These are phyloP conservation scores for Sigmodon hispidus DNA, from an alignment of 2,113 vertebrate species.

Conservation along the genomic window DNA sequence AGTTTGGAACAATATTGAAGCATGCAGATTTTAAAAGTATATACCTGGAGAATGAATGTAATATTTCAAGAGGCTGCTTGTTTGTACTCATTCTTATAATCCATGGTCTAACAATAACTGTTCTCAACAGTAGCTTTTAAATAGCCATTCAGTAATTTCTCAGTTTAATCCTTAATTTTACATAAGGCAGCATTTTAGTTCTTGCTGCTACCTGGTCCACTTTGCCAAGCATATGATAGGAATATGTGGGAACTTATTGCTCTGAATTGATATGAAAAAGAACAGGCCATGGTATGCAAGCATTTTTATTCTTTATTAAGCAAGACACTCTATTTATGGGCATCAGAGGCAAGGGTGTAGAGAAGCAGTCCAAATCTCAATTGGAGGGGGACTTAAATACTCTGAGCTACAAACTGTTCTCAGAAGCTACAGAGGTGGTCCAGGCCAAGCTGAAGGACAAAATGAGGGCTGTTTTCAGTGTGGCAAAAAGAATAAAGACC, in stretches of 20 bases:
- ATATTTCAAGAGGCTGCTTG: rapidly evolving
- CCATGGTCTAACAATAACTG: rapidly evolving
- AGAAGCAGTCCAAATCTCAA: background rate
- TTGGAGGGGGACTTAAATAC: background rate
- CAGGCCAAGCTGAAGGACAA: background rate
- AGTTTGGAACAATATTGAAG: background rate
- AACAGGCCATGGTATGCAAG: background rate
- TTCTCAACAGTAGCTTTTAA: background rate
- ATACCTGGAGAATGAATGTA: background rate
- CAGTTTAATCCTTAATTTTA: background rate
- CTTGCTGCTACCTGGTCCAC: background rate
- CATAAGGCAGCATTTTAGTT: background rate
- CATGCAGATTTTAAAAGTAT: rapidly evolving
- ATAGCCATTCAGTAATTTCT: background rate
- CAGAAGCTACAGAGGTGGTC: background rate
- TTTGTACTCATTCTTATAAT: rapidly evolving
- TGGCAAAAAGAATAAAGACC: background rate
- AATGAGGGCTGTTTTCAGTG: background rate
- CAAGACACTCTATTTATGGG: background rate
- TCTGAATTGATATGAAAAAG: background rate
- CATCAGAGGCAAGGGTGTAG: rapidly evolving
- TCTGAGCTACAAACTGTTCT: background rate
- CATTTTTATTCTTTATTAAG: background rate
- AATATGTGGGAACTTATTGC: rapidly evolving
- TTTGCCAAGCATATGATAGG: too few species aligned